phyloP scores from a whole-genome alignment of 2,888 invertebrate genomes.

The Drosophila atripex region DNA sequence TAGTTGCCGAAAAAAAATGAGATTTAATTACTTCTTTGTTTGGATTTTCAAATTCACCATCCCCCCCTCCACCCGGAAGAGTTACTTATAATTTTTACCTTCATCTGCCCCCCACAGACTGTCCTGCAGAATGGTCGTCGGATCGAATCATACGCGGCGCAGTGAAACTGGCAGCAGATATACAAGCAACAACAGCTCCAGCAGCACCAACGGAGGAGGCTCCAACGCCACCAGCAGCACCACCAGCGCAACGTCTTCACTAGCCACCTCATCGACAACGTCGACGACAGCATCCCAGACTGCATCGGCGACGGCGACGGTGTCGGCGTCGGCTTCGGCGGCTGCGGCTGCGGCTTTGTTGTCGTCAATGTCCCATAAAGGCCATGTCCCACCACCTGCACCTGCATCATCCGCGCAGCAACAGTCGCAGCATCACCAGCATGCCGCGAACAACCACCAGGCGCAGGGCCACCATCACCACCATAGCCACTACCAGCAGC shows the following conservation, averaged over 20 bases:
- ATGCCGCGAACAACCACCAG: slow-evolving; percentile 29
- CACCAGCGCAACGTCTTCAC: slow-evolving; percentile 74
- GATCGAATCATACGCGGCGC: slow-evolving; percentile 83
- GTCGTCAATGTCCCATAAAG: slow-evolving; percentile 67
- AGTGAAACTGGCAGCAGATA: slow-evolving; percentile 82
- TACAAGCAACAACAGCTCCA: slow-evolving; percentile 61
- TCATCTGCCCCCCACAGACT: slow-evolving; percentile 51
- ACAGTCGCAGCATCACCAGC: slow-evolving; percentile 43
- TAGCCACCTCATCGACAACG: slow-evolving; percentile 50
- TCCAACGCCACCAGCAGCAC: slow-evolving; percentile 48
- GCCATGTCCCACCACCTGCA: slow-evolving; percentile 42
- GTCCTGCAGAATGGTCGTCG: slow-evolving; percentile 83
- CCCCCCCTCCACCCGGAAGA: not conserved
- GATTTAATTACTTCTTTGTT: not conserved
- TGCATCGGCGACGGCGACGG: slow-evolving; percentile 39
- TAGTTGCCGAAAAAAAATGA: slow-evolving; percentile 2
- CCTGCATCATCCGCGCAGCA: slow-evolving; percentile 43
- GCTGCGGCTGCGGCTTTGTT: slow-evolving; percentile 54
- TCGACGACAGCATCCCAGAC: slow-evolving; percentile 30
- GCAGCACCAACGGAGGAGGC: slow-evolving; percentile 36
- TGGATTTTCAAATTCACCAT: not conserved
- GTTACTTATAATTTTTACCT: not conserved
- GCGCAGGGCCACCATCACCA: slow-evolving; percentile 22
- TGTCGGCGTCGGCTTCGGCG: slow-evolving; percentile 35
- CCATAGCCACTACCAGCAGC: slow-evolving; percentile 21